Percentiles rank a stretch among this genome's conserved stretches.
phyloP scores from a whole-genome alignment of 64 coral and sea anemone species.

The Pachyseris speciosa region DNA sequence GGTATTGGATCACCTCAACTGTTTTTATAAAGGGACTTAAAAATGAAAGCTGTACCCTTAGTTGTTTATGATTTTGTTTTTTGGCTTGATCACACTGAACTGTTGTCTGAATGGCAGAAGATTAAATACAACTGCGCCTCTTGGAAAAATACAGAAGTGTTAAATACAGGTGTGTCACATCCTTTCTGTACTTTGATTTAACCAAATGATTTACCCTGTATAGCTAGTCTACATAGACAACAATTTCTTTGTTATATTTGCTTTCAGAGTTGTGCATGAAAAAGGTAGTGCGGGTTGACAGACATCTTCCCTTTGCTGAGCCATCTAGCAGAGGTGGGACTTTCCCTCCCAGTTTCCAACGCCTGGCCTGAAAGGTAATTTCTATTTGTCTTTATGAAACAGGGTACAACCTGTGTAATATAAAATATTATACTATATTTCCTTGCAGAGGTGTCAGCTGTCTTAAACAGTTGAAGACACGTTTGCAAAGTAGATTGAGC shows the following conservation, averaged over 20 bases:
- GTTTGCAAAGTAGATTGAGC: neutral
- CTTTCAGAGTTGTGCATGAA: slow-evolving; percentile 15
- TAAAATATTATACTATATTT: neutral
- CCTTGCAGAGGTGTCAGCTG: slow-evolving; percentile 14
- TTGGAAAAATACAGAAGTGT: neutral
- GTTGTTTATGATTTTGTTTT: neutral
- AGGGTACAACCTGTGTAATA: neutral
- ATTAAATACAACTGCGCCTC: neutral
- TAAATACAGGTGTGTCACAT: neutral
- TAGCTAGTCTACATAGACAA: too few relatives aligned
- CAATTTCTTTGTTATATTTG: too few relatives aligned
- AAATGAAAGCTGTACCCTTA: neutral
- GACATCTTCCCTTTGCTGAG: slow-evolving; percentile 26
- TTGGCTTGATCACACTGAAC: neutral
- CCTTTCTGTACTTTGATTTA: neutral
- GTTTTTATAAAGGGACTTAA: neutral
- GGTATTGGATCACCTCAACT: neutral
- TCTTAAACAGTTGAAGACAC: slow-evolving; percentile 21
- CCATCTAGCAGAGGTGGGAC: neutral
- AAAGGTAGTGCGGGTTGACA: neutral
- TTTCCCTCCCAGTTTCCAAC: neutral
- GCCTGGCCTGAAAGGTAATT: slow-evolving; percentile 31
- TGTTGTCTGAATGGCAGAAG: neutral
- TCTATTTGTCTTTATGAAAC: neutral
- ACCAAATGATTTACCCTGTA: too few relatives aligned